Base-by-base conservation (phyloP, 1,140 invertebrate genomes). In the Drosophila sturtevanti region DNA sequence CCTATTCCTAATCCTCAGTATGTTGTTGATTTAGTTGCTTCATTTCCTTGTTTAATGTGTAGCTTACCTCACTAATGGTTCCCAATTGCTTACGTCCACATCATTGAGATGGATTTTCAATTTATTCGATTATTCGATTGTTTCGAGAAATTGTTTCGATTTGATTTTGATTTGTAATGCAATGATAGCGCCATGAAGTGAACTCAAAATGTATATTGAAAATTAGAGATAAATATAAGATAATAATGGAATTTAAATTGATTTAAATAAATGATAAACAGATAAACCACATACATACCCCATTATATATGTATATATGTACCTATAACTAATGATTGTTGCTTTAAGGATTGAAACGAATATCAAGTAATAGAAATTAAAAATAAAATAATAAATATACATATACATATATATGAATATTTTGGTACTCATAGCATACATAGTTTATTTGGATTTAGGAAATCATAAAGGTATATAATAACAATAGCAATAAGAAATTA, bases 11-110 rank as follows among this genome's bases (percentile, higher is more conserved):
- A 21, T 48, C 41, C 41, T 21, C 7, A 31, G 16, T 21, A 2
- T 72, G 61, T 67, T 65, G 48, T 51, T 44, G 63, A 56, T 41
- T 68, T 65, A 18, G 44, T 70, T 77, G 62, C n/a, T 63, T 58
- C 63, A 44, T 77, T 77, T 82, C 67, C 61, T 91, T 91, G 90
- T 90, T 90, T 91, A 91, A 89, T 91, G 90, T 91, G 90, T 91
- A 91, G 90, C 90, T 91, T 91, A 91, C 90, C 90, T 91, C 69
- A 91, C 90, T 91, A 91, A 91, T 91, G 90, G 90, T 91, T 91
- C 90, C 90, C 84, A 91, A 91, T 91, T 91, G 90, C 90, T 91
- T 91, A 77, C 90, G 71, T 90, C 41, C 90, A 91, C 90, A 91
- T 90, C 90, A 91, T 91, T 91, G 62, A 89, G 79, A 87, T 91